Evolutionary conservation across 2,888 invertebrate genomes (phyloP).

Genomic region (Cantharis rufa): DNA sequence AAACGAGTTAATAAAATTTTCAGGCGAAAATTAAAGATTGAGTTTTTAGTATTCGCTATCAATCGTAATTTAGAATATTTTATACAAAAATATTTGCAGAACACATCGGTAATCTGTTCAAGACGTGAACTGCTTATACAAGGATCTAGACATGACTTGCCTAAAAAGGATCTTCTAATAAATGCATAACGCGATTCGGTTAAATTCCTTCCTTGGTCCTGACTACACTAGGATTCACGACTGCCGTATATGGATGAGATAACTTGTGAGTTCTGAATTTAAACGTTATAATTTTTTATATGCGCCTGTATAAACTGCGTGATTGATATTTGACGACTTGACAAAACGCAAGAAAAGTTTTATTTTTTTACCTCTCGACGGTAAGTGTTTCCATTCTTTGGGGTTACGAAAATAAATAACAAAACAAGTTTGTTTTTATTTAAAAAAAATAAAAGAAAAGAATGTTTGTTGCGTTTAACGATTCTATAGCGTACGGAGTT

Average conservation of each 20-base stretch:
- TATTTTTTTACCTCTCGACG: not conserved
- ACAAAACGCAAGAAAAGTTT: not conserved
- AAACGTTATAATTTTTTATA: conserved; percentile 16
- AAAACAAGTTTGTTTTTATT: not conserved
- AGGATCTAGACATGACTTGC: conserved; percentile 28
- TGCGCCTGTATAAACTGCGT: not conserved
- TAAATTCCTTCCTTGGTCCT: conserved; percentile 26
- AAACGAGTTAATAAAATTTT: not conserved
- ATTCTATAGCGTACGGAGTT: not conserved
- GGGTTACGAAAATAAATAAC: not conserved
- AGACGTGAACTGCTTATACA: conserved; percentile 29
- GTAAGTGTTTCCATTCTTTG: not conserved
- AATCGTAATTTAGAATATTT: conserved; percentile 6
- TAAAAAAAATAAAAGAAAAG: not conserved
- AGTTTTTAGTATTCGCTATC: not conserved
- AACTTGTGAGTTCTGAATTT: conserved; percentile 11
- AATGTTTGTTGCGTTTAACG: not conserved
- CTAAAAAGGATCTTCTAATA: conserved; percentile 29
- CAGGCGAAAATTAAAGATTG: not conserved
- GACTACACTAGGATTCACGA: conserved; percentile 18
- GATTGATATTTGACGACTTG: not conserved
- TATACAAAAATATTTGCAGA: conserved; percentile 18
- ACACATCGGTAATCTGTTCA: conserved; percentile 28
- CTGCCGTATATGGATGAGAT: conserved; percentile 25
- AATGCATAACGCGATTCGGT: conserved; percentile 31